Percentiles rank a stretch among this genome's conserved stretches.
phyloP scores from a whole-genome alignment of 2,888 invertebrate genomes.

The Tuberolachnus salignus region DNA sequence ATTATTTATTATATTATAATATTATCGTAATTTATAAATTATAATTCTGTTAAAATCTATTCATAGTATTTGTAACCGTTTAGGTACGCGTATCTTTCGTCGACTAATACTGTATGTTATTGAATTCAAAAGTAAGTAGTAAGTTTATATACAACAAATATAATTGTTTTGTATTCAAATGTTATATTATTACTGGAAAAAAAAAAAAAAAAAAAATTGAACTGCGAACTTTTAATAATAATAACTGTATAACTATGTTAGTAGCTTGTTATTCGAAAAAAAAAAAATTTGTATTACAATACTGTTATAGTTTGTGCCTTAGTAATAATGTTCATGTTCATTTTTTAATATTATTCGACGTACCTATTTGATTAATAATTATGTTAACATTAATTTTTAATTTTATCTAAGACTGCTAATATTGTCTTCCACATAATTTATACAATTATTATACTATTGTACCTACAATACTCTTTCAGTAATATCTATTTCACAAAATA shows the following conservation, averaged over 20 bases:
- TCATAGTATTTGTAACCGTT: slow-evolving; percentile 26
- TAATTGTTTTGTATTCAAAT: slow-evolving; percentile 44
- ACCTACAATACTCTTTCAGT: slow-evolving; percentile 33
- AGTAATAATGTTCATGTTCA: slow-evolving; percentile 24
- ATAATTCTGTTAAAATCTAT: slow-evolving; percentile 4
- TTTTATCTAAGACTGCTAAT: slow-evolving; percentile 38
- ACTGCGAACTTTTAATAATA: background rate
- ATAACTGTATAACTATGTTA: background rate
- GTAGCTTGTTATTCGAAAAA: slow-evolving; percentile 18
- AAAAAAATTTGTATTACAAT: background rate
- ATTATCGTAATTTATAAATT: slow-evolving; percentile 9
- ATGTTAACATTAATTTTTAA: slow-evolving; percentile 14
- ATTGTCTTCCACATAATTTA: slow-evolving; percentile 50
- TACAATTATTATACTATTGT: slow-evolving; percentile 36
- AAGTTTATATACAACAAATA: background rate
- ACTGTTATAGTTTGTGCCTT: slow-evolving; percentile 1
- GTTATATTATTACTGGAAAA: slow-evolving; percentile 20
- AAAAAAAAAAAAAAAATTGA: slow-evolving; percentile 14
- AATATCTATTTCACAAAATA: slow-evolving; percentile 40
- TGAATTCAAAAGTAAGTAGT: slow-evolving; percentile 14
- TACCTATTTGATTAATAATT: slow-evolving; percentile 12
- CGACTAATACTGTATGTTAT: slow-evolving; percentile 2
- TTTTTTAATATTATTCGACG: slow-evolving; percentile 14
- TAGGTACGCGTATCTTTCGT: slow-evolving; percentile 18
- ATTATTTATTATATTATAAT: slow-evolving; percentile 7